Percentiles rank a stretch among this genome's conserved stretches.
phyloP scores from a whole-genome alignment of 2,797 vertebrate genomes.

The Alcedo atthis region DNA sequence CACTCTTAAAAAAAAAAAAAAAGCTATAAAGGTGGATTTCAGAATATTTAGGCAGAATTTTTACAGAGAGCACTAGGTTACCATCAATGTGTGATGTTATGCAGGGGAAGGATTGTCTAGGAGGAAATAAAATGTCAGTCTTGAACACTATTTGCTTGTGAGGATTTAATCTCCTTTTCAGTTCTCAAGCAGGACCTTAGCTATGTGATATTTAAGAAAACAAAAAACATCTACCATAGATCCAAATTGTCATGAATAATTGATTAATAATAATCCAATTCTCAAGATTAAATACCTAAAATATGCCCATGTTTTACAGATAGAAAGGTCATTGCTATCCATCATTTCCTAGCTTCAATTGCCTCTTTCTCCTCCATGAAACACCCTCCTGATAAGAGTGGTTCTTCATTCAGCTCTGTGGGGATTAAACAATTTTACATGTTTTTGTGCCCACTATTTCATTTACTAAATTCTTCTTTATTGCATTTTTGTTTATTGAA shows the following conservation, averaged over 20 bases:
- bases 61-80: constrained; percentile 34
- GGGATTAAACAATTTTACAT: not conserved
- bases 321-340: constrained; percentile 70
- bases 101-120: constrained; percentile 32
- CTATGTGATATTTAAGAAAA: constrained; percentile 76
- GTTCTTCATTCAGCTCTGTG: not conserved
- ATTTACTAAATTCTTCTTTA: not conserved
- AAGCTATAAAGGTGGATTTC: not conserved
- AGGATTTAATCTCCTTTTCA: constrained; percentile 71
- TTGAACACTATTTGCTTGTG: constrained; percentile 66
- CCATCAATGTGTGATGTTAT: constrained; percentile 27
- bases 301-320: constrained; percentile 67
- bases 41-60: constrained; percentile 17
- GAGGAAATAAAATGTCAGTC: constrained; percentile 57
- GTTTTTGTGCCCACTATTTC: not conserved
- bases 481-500: not conserved
- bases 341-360: constrained; percentile 58
- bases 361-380: constrained; percentile 43
- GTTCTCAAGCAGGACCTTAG: constrained; percentile 69
- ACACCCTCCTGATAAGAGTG: not conserved
- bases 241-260: constrained; percentile 80
- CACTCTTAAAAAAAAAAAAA: not conserved
- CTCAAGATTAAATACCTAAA: constrained; percentile 75
- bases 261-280: constrained; percentile 76
- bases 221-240: constrained; percentile 74